Conservation (phyloP, 1,140 invertebrate species). For the Pemphigus obesinymphae region DNA sequence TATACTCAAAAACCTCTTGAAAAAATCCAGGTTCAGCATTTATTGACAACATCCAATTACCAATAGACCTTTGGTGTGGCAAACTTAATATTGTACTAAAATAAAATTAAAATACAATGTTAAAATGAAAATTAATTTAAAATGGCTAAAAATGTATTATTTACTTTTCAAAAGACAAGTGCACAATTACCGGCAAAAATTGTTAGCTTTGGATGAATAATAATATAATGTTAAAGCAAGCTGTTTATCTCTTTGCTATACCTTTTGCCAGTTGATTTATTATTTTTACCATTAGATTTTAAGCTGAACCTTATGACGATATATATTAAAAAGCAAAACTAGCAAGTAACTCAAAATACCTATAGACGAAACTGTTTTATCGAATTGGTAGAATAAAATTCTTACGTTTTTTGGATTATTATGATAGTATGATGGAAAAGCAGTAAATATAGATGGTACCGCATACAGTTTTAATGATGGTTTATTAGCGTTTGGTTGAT, state of each 20-base stretch:
- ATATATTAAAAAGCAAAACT: too few species aligned
- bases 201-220: background rate
- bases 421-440: too few species aligned
- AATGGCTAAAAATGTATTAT: background rate
- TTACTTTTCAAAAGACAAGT: background rate
- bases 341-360: too few species aligned
- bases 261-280: background rate
- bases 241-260: background rate
- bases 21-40: background rate
- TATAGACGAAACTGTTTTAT: too few species aligned
- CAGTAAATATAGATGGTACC: too few species aligned
- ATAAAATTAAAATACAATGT: background rate
- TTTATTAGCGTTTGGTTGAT: too few species aligned
- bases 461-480: too few species aligned
- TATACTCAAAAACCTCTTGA: background rate
- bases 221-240: background rate
- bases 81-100: too few species aligned
- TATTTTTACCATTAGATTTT: background rate
- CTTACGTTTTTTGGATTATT: too few species aligned
- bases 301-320: background rate
- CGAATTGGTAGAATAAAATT: too few species aligned
- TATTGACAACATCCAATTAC: background rate
- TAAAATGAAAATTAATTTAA: background rate
- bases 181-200: background rate
- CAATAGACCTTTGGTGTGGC: background rate